Percentiles rank a stretch among this genome's conserved stretches.
These are phyloP conservation scores for Phataginus tetradactyla DNA, from an alignment of 2,797 vertebrate species.

Conservation along the genomic window DNA sequence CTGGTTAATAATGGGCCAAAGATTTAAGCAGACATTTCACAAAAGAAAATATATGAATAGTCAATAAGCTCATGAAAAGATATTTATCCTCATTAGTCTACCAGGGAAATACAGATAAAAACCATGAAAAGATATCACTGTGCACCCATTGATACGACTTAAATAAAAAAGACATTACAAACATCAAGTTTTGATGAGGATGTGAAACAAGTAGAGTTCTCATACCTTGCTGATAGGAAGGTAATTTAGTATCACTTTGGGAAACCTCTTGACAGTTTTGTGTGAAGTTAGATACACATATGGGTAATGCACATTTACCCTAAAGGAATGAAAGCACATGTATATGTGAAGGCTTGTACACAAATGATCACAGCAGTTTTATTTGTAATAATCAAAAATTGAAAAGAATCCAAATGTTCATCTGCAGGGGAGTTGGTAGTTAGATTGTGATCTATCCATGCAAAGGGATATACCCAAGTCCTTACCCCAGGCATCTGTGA, in stretches of 20 bases:
- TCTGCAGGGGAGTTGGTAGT: not conserved
- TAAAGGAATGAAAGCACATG: not conserved
- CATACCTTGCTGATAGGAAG: not conserved
- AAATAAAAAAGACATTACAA: not conserved
- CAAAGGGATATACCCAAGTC: not conserved
- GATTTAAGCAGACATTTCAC: not conserved
- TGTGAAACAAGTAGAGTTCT: not conserved
- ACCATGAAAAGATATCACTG: not conserved
- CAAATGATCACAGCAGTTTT: not conserved
- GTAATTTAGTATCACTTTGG: not conserved
- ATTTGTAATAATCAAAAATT: not conserved
- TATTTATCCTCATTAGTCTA: not conserved
- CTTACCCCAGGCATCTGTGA: not conserved
- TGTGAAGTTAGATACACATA: not conserved
- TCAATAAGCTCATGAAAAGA: not conserved
- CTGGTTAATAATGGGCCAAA: slow-evolving; percentile 36
- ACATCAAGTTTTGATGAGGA: not conserved
- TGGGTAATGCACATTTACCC: not conserved
- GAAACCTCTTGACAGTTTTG: not conserved
- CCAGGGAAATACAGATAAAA: slow-evolving; percentile 27
- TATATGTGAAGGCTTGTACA: not conserved
- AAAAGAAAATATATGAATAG: slow-evolving; percentile 25
- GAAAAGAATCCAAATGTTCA: not conserved
- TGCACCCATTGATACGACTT: not conserved
- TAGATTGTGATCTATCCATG: not conserved